Conservation (phyloP, 2,113 vertebrate species). For the Aphelocoma coerulescens region DNA sequence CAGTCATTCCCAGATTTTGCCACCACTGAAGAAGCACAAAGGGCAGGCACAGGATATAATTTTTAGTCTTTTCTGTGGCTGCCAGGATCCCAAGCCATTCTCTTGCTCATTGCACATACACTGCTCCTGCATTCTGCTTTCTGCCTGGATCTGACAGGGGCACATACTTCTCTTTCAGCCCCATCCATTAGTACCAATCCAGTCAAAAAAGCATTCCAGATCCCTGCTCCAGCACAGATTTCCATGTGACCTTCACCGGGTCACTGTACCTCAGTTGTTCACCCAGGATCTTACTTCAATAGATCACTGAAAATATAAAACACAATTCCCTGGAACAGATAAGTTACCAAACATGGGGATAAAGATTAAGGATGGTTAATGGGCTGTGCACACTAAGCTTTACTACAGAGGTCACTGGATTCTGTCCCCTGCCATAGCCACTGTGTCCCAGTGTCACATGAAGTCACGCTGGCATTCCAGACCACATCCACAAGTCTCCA, state of each 20-base stretch:
- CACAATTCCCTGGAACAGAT: not conserved
- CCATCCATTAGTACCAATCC: not conserved
- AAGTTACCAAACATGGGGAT: not conserved
- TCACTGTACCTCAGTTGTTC: not conserved
- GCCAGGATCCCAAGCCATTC: not conserved
- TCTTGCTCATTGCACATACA: not conserved
- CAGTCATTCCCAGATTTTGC: not conserved
- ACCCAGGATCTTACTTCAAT: not conserved
- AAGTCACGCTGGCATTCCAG: accelerated
- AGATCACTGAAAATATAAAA: not conserved
- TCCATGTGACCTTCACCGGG: not conserved
- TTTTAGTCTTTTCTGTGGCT: not conserved
- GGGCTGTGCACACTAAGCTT: not conserved
- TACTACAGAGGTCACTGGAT: not conserved
- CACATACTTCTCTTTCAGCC: not conserved
- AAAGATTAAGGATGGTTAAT: not conserved
- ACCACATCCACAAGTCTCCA: not conserved
- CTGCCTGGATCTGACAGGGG: not conserved
- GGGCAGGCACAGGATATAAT: not conserved
- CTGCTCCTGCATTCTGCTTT: not conserved
- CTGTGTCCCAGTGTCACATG: not conserved
- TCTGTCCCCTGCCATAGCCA: not conserved
- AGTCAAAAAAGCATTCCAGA: not conserved
- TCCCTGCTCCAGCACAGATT: not conserved
- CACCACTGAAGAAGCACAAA: not conserved